phyloP scores from a whole-genome alignment of 2,113 vertebrate species.

The Sula dactylatra region DNA sequence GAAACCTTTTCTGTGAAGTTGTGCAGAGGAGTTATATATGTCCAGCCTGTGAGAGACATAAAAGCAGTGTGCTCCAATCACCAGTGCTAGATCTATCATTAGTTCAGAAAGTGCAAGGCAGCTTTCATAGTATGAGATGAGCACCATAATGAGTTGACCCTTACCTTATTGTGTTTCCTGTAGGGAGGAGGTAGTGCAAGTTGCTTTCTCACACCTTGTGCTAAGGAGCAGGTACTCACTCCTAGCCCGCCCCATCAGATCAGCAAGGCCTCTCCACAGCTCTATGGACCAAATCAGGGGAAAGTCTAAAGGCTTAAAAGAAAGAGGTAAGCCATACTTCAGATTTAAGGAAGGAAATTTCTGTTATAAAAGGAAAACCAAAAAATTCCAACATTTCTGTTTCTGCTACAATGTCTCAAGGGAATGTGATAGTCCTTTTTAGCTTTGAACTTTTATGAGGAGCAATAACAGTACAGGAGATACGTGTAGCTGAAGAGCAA shows the following conservation, averaged over 20 bases:
- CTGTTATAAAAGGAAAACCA: not conserved
- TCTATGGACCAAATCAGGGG: not conserved
- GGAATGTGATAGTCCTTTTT: not conserved
- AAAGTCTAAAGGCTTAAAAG: not conserved
- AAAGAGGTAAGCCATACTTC: not conserved
- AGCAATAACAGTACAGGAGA: not conserved
- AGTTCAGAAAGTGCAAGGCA: not conserved
- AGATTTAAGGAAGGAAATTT: not conserved
- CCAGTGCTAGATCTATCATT: not conserved
- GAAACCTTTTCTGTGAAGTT: not conserved
- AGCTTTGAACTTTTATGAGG: not conserved
- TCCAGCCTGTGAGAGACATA: not conserved
- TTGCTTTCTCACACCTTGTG: not conserved
- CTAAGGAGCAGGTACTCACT: not conserved
- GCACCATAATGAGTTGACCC: not conserved
- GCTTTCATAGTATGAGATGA: not conserved
- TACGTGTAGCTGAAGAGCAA: not conserved
- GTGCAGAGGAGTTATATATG: not conserved
- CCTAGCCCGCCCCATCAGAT: not conserved
- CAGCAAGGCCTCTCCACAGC: not conserved
- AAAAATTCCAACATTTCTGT: not conserved
- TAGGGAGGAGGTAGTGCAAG: not conserved
- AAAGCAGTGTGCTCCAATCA: not conserved
- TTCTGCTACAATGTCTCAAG: not conserved
- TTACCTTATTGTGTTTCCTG: not conserved